These are phyloP conservation scores for Chelonus insularis DNA, from an alignment of 1,140 invertebrate species.

Conservation along the genomic window DNA sequence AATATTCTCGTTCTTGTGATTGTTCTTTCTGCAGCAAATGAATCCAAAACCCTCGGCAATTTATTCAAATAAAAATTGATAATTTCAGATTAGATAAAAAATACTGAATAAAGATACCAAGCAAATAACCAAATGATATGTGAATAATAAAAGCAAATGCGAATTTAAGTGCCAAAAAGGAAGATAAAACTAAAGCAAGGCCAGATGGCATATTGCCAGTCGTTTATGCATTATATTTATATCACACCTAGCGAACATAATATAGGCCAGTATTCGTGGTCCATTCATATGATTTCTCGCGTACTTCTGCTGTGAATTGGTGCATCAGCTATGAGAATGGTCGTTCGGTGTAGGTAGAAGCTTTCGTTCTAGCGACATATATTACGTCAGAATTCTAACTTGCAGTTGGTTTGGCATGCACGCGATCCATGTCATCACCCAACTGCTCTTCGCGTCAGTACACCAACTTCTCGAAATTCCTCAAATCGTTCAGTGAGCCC, in stretches of 20 bases:
- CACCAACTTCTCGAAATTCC: slow-evolving; percentile 4
- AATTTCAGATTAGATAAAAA: no score
- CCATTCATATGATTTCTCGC: slow-evolving; percentile 40
- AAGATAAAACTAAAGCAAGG: not conserved
- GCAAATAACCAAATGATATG: no score
- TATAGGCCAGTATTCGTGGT: slow-evolving; percentile 45
- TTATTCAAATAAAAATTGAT: no score
- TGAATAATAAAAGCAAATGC: no score
- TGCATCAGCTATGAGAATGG: slow-evolving; percentile 44
- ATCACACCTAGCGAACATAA: slow-evolving; percentile 43
- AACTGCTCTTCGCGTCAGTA: not conserved
- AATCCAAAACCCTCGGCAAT: no score
- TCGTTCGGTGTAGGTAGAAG: slow-evolving; percentile 27
- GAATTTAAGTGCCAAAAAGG: no score
- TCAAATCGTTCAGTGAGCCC: slow-evolving; percentile 1
- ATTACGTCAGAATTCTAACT: slow-evolving; percentile 26
- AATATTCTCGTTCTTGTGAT: no score
- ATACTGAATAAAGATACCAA: no score
- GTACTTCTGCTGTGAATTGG: slow-evolving; percentile 30
- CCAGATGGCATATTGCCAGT: not conserved
- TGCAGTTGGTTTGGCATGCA: slow-evolving; percentile 14
- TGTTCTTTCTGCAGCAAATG: no score
- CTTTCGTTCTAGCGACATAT: slow-evolving; percentile 13
- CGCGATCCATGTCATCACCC: slow-evolving; percentile 29
- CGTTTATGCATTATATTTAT: not conserved